Base-by-base conservation (phyloP, 1,140 invertebrate genomes). In the Chionoecetes opilio region DNA sequence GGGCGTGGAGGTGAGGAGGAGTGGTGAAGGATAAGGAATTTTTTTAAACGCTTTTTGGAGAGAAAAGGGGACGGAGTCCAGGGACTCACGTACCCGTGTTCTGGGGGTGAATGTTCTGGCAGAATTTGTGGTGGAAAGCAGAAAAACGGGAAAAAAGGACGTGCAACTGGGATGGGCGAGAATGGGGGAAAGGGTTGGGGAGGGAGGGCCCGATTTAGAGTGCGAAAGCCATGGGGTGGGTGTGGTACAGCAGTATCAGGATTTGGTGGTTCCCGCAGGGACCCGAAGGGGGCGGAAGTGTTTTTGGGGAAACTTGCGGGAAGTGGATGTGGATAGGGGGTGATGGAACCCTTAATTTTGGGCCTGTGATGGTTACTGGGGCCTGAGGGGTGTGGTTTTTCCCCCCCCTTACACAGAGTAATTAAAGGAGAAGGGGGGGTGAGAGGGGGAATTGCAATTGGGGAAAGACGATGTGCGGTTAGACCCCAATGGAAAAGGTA, bases 71-170 rank as follows among this genome's bases (percentile, higher is more conserved):
- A 41, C 6, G 38, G n/a, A n/a, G n/a, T n/a, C n/a, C n/a, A n/a
- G 87, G 87, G 2, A 89, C 87, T 3, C 29, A 38, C 38, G 37
- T 89, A 37, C 87, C 14, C 3, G 38, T 38, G n/a, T n/a, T 89
- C 29, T 5, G 0, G 29, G 87, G 29, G 38, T 89, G 87, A 89
- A 89, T 38, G 87, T 89, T 41, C 38, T 89, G 87, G 87, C 87
- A 89, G 32, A 38, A 37, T 89, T 14, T n/a, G n/a, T 38, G 87
- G 32, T 34, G n/a, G n/a, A n/a, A n/a, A n/a, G n/a, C n/a, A n/a
- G n/a, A n/a, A 26, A 38, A 6, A 21, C n/a, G 38, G 87, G n/a
- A 46, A 6, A 5, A 38, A 21, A 9, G 35, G 35, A 1, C 17
- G 37, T 38, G 2, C 35, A 38, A 5, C 41, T 38, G 17, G 17